Percentiles rank a stretch among this genome's conserved stretches.
Conservation (phyloP, 2,797 vertebrate species). For the Poliocrania exsul region DNA sequence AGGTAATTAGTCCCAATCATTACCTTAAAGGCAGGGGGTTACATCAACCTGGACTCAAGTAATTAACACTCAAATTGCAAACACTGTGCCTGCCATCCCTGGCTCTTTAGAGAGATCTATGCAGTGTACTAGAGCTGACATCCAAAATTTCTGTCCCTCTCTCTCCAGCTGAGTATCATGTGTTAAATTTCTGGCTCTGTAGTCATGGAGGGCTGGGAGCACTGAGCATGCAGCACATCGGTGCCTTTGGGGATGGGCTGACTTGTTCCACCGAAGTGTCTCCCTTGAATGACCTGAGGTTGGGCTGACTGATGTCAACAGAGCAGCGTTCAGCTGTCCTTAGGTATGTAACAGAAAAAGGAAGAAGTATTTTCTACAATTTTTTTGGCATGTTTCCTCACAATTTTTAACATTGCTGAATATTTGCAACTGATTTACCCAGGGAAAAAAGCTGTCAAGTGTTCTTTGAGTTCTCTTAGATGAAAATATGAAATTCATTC, state of each 20-base stretch:
- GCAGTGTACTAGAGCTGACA: not conserved
- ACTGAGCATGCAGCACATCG: not conserved
- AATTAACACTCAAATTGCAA: not conserved
- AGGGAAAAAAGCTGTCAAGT: not conserved
- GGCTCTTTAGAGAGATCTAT: not conserved
- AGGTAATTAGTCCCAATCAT: not conserved
- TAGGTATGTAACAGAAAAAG: not conserved
- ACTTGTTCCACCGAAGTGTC: constrained; percentile 14
- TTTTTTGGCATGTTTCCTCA: not conserved
- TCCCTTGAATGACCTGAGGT: constrained; percentile 42
- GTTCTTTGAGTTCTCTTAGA: not conserved
- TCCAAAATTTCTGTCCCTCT: not conserved
- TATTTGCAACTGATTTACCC: not conserved
- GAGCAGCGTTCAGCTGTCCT: not conserved
- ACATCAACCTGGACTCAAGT: not conserved
- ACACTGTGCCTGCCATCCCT: not conserved
- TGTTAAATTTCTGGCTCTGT: constrained; percentile 12
- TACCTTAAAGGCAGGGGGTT: not conserved
- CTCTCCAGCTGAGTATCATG: not conserved
- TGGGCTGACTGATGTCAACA: not conserved
- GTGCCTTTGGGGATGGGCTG: constrained; percentile 41
- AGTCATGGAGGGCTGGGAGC: not conserved
- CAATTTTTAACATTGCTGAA: not conserved
- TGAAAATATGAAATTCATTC: not conserved
- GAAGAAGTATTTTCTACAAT: not conserved